Base-by-base conservation (phyloP, 2,797 vertebrate genomes). In the Cuculus canorus region DNA sequence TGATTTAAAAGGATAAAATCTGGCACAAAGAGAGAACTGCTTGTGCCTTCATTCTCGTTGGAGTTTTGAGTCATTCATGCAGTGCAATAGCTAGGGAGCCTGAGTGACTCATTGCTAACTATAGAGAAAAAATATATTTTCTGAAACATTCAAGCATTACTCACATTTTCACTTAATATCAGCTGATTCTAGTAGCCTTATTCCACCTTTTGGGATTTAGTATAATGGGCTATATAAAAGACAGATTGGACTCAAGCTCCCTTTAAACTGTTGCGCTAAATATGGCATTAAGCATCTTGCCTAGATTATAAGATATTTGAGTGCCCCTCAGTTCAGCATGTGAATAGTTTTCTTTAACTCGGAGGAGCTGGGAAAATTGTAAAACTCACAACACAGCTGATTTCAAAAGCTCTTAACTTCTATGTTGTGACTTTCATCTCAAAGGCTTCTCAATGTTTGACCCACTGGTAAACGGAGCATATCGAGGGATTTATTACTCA, bases 41-140 rank as follows among this genome's bases (percentile, higher is more conserved):
- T 90, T 96, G 96, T 97, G 89, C 86, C 93, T 96, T 86, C 5
- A 12, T 94, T 95, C 95, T 97, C 24, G 6, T 86, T 94, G 94
- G 95, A 95, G 86, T 95, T 96, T 98, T 97, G 97, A 98, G 95
- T 98, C 97, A 98, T 97, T 97, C 91, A 95, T 95, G 96, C 90
- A 92, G 87, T 70, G 79, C 90, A 95, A 92, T 93, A 96, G 96
- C 97, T 97, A 84, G 94, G 97, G 97, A 96, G 93, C 82, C 94
- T 80, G 94, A 86, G 86, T 98, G 98, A 98, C 97, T 98, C 98
- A 66, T 89, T 95, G 82, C 97, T 97, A 98, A 97, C 96, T 96
- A 86, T 48, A 93, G 96, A 96, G 96, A 52, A 86, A 95, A 97
- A 93, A 95, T 69, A 25, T 77, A 76, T 97, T 92, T 97, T 97